Conservation (phyloP, 2,113 vertebrate genomes). For the Chamaea fasciata region DNA sequence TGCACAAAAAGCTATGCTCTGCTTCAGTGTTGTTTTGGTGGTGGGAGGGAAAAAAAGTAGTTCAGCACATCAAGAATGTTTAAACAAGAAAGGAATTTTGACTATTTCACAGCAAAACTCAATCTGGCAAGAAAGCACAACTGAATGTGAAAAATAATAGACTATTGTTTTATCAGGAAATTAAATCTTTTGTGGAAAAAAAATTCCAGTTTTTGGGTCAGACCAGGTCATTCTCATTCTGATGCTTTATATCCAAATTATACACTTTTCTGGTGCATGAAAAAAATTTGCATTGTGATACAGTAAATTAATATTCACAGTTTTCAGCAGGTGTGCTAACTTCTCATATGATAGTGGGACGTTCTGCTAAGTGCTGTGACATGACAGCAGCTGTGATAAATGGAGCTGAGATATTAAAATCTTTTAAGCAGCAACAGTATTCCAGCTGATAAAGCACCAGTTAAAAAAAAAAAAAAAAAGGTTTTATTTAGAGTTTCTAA, state of each 20-base stretch:
- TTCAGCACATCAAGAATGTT: background rate
- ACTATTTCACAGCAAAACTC: background rate
- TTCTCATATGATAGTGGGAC: background rate
- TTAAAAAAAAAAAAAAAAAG: background rate
- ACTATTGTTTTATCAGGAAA: background rate
- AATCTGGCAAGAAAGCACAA: background rate
- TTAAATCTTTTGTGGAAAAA: background rate
- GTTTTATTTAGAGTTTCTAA: background rate
- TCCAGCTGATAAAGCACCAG: background rate
- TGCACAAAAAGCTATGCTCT: background rate
- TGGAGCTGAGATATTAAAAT: background rate
- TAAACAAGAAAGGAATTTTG: background rate
- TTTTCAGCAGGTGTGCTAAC: constrained; percentile 23
- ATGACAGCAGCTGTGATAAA: constrained; percentile 11
- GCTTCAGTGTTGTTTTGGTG: background rate
- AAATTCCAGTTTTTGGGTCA: background rate
- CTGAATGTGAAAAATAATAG: background rate
- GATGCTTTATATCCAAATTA: background rate
- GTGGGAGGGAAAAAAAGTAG: background rate
- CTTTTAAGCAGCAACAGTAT: background rate
- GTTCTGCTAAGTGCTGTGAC: background rate
- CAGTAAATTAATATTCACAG: constrained; percentile 36
- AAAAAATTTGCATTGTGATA: background rate
- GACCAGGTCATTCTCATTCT: background rate
- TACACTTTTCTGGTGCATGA: background rate